Conservation (phyloP, 2,113 vertebrate species). For the Nesospiza acunhae region DNA sequence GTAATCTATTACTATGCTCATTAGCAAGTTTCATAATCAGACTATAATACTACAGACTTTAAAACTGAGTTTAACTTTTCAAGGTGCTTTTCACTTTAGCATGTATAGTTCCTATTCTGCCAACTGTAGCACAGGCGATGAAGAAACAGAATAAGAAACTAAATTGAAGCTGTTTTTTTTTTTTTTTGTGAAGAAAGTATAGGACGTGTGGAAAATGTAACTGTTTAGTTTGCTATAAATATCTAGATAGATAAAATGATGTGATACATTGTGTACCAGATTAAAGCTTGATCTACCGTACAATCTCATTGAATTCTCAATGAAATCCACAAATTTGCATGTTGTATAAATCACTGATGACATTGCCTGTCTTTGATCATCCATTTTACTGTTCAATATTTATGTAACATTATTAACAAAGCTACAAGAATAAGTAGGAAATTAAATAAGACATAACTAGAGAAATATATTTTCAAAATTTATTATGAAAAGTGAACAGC, state of each 20-base stretch:
- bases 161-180: not conserved
- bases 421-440: not conserved
- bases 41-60: not conserved
- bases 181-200: not conserved
- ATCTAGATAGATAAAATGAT: not conserved
- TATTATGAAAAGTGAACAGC: not conserved
- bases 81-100: not conserved
- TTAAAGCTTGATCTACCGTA: not conserved
- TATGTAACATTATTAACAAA: not conserved
- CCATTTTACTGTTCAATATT: not conserved
- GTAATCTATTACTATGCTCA: not conserved
- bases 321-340: not conserved
- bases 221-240: not conserved
- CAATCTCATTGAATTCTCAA: not conserved
- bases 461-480: not conserved
- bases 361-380: slow-evolving; percentile 5
- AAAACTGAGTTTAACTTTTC: not conserved
- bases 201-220: not conserved
- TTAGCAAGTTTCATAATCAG: not conserved
- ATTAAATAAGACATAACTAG: not conserved
- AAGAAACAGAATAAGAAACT: not conserved
- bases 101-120: not conserved
- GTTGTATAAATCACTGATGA: not conserved
- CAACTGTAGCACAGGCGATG: not conserved
- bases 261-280: not conserved